These are phyloP conservation scores for Leptogaster cylindrica DNA, from an alignment of 2,888 invertebrate genomes.

Conservation along the genomic window DNA sequence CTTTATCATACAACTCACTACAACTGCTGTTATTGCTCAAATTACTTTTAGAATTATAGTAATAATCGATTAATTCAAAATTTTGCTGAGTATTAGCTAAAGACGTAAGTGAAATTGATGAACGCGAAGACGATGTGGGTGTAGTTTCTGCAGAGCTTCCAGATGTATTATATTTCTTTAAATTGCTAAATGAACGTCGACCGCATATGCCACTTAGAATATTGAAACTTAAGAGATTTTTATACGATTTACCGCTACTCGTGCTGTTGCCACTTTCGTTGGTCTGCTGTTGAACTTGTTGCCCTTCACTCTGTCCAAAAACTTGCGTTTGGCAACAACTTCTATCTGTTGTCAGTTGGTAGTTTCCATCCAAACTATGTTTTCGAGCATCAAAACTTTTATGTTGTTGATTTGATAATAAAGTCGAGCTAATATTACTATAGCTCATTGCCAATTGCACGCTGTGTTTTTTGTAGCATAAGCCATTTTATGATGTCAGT, in stretches of 20 bases:
- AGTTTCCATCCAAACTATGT: slow-evolving; percentile 19
- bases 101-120: slow-evolving; percentile 37
- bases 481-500: slow-evolving; percentile 10
- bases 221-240: slow-evolving; percentile 48
- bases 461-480: neutral
- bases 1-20: slow-evolving; percentile 31
- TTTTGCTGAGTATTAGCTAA: slow-evolving; percentile 37
- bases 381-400: slow-evolving; percentile 21
- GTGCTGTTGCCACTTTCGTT: slow-evolving; percentile 9
- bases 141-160: slow-evolving; percentile 39
- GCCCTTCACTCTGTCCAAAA: slow-evolving; percentile 14
- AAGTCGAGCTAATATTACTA: slow-evolving; percentile 37
- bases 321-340: slow-evolving; percentile 8
- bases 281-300: slow-evolving; percentile 21
- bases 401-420: slow-evolving; percentile 30
- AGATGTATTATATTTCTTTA: slow-evolving; percentile 40
- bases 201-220: slow-evolving; percentile 52
- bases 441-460: slow-evolving; percentile 39
- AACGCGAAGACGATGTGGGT: slow-evolving; percentile 37
- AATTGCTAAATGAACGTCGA: slow-evolving; percentile 48
- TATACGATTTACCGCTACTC: slow-evolving; percentile 38
- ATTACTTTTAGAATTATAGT: slow-evolving; percentile 28
- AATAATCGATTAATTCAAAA: slow-evolving; percentile 36
- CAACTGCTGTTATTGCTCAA: slow-evolving; percentile 31
- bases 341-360: slow-evolving; percentile 22